Conservation (phyloP, 2,113 vertebrate genomes). For the Gnathonemus echidnorhynchus region DNA sequence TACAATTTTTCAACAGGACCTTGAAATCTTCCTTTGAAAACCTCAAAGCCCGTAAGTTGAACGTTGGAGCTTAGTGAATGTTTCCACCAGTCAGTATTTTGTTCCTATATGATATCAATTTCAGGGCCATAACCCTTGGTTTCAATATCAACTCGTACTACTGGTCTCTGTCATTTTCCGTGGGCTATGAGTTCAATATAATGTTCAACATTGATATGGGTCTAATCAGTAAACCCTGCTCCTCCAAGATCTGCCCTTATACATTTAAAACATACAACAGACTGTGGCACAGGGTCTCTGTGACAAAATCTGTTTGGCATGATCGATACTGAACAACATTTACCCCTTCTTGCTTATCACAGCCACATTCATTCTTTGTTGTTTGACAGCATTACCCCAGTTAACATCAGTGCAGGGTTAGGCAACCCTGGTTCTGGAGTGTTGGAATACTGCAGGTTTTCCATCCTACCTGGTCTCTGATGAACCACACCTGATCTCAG, state of each 20-base stretch:
- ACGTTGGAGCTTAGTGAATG: neutral
- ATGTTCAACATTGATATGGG: neutral
- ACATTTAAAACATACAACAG: neutral
- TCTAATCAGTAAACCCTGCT: neutral
- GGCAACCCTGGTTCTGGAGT: no score
- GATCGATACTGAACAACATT: neutral
- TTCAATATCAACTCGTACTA: neutral
- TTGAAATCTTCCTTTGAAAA: constrained; percentile 67
- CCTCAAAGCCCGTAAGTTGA: constrained; percentile 70
- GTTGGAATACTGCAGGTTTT: no score
- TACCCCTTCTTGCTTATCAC: neutral
- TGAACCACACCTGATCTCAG: no score
- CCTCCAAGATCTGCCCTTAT: neutral
- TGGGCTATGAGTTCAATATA: neutral
- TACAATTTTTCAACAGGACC: constrained; percentile 49
- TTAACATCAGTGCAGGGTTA: neutral
- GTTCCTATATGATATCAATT: neutral
- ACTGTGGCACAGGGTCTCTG: neutral
- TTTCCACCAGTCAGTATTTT: neutral
- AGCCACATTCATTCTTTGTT: neutral
- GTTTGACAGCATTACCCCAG: neutral
- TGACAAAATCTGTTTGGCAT: neutral
- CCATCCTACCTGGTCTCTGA: no score
- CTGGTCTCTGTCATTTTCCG: neutral
- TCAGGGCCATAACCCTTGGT: neutral